Evolutionary conservation across 2,113 vertebrate species (phyloP).

Genomic region (Petaurus breviceps): DNA sequence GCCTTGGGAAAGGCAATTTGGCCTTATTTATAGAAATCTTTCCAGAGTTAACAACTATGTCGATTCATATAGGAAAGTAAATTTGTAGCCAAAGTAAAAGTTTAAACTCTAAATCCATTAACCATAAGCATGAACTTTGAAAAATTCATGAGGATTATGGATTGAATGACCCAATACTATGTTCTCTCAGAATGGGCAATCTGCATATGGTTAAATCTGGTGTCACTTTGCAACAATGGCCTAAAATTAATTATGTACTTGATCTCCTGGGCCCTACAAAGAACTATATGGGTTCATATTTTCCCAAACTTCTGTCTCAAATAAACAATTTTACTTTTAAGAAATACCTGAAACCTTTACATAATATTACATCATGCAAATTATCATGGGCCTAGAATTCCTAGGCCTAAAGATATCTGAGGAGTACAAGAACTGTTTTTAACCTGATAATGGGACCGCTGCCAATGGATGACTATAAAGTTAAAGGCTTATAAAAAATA

Average conservation of each 20-base stretch:
- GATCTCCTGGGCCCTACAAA: background rate
- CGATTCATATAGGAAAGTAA: background rate
- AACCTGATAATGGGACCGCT: background rate
- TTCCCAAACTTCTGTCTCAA: background rate
- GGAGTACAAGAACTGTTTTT: background rate
- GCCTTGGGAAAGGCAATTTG: background rate
- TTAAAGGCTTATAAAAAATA: background rate
- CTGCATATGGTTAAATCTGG: background rate
- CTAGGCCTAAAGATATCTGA: background rate
- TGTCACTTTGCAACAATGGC: background rate
- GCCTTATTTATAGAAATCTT: background rate
- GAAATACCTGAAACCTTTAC: background rate
- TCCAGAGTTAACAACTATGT: background rate
- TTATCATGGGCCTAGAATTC: background rate
- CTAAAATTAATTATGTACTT: background rate
- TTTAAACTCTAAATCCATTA: background rate
- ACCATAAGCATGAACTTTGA: background rate
- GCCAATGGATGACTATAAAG: background rate
- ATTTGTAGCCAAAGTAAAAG: background rate
- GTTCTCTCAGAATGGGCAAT: background rate
- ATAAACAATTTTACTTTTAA: background rate
- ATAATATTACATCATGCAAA: background rate
- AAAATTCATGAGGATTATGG: background rate
- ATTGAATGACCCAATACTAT: background rate
- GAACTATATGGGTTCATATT: background rate